phyloP scores from a whole-genome alignment of 2,888 invertebrate species.

The Parnassius mnemosyne region DNA sequence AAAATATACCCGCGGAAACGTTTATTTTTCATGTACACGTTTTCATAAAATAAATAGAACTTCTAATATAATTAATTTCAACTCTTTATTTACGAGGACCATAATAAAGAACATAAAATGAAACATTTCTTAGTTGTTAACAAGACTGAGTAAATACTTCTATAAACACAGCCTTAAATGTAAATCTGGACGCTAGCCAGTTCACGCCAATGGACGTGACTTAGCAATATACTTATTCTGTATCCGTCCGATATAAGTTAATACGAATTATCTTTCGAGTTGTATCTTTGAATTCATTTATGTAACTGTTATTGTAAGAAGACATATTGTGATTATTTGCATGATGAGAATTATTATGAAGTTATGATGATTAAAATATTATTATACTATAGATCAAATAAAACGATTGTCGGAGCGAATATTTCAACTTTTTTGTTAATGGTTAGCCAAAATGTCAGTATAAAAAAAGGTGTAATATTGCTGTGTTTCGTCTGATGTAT shows the following conservation, averaged over 20 bases:
- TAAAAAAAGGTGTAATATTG: too few species aligned
- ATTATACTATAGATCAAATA: too few species aligned
- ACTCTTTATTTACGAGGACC: background rate
- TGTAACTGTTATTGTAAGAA: too few species aligned
- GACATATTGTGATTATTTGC: too few species aligned
- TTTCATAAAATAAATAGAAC: background rate
- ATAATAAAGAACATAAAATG: slow-evolving; percentile 1
- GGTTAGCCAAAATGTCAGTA: too few species aligned
- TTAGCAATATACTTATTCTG: slow-evolving; percentile 29
- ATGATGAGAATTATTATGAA: too few species aligned
- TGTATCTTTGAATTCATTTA: background rate
- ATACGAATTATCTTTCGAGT: slow-evolving; percentile 3
- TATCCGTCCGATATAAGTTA: slow-evolving; percentile 27
- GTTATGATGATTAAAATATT: too few species aligned
- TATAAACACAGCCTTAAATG: slow-evolving; percentile 35
- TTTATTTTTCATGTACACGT: slow-evolving; percentile 2
- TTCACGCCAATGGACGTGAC: slow-evolving; percentile 32
- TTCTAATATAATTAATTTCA: background rate
- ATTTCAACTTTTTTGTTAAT: too few species aligned
- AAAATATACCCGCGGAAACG: too few species aligned
- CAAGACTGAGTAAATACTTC: slow-evolving; percentile 22
- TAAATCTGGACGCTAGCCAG: slow-evolving; percentile 40
- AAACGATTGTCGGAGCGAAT: too few species aligned
- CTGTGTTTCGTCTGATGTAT: too few species aligned
- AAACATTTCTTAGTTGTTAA: slow-evolving; percentile 7